Base-by-base conservation (phyloP, 1,140 invertebrate genomes). In the Drosophila ambigua region DNA sequence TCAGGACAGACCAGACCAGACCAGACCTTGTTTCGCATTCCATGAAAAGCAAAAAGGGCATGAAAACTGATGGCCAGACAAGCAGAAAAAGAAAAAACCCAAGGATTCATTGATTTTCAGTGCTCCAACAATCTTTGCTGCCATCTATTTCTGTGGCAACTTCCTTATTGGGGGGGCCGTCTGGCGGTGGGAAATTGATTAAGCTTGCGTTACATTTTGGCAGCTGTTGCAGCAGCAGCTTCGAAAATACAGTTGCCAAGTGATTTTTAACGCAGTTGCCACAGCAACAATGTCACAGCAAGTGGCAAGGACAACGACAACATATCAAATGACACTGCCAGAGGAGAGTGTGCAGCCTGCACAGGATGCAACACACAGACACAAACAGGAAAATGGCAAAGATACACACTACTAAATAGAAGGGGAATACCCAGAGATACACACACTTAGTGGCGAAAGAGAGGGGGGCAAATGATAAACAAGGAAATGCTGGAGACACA, bases 31-130 rank as follows among this genome's bases (percentile, higher is more conserved):
- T 13, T 11, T 13, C 4, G 68, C 48, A 64, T 69, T 57, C 51
- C 52, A 26, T 31, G 31, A 62, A 39, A 39, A 35, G 66, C 52
- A 69, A 57, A 49, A 49, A 62, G 52, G 64, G 55, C 72, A 76
- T 55, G 48, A 57, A 76, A 76, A 77, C 85, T 80, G 78, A 72
- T 65, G 66, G 52, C 41, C 73, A 61, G 77, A 79, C 68, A 80
- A 72, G 68, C 55, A 62, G 66, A 72, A 87, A 39, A 39, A 39
- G 11, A 39, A 11, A 13, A 20, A 20, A 79, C 78, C 69, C 78
- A 67, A 41, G 65, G 79, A 85, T 85, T 85, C 78, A 72, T 72
- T 72, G 28, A 66, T 72, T 73, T 74, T 23, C 11, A 74, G 54
- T 64, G 54, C n/a, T 5, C 41, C 11, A 28, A 6, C n/a, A 26